phyloP scores from a whole-genome alignment of 2,888 invertebrate species.

The Ophraella communa region DNA sequence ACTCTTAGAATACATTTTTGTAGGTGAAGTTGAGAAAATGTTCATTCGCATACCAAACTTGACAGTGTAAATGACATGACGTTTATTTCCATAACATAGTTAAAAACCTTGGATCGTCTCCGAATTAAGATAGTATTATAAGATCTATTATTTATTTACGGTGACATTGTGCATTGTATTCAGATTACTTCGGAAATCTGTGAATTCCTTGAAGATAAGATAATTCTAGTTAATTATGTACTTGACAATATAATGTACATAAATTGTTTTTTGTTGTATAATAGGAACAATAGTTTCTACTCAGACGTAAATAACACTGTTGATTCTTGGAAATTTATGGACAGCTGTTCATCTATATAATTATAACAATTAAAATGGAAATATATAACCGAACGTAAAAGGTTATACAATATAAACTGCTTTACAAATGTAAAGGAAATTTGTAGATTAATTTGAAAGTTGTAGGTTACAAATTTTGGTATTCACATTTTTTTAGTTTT shows the following conservation, averaged over 20 bases:
- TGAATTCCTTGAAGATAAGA: slow-evolving; percentile 6
- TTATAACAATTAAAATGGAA: background rate
- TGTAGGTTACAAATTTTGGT: no score
- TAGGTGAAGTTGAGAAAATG: no score
- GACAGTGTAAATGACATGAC: background rate
- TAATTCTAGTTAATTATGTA: slow-evolving; percentile 6
- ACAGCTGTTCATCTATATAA: background rate
- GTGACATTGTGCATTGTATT: slow-evolving; percentile 15
- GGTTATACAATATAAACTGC: no score
- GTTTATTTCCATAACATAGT: background rate
- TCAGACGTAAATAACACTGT: background rate
- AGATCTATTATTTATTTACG: slow-evolving; percentile 9
- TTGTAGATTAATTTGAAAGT: no score
- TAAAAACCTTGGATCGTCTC: slow-evolving; percentile 5
- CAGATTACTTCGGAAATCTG: background rate
- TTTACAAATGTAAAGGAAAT: no score
- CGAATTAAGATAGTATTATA: slow-evolving; percentile 1
- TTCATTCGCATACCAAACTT: no score
- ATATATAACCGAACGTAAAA: background rate
- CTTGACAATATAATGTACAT: background rate
- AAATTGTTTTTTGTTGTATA: background rate
- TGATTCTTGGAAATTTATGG: background rate
- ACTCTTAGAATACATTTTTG: no score
- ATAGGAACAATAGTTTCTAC: background rate
- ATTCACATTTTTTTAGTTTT: no score